Base-by-base conservation (phyloP, 2,888 invertebrate species). In the Chirona hameri region DNA sequence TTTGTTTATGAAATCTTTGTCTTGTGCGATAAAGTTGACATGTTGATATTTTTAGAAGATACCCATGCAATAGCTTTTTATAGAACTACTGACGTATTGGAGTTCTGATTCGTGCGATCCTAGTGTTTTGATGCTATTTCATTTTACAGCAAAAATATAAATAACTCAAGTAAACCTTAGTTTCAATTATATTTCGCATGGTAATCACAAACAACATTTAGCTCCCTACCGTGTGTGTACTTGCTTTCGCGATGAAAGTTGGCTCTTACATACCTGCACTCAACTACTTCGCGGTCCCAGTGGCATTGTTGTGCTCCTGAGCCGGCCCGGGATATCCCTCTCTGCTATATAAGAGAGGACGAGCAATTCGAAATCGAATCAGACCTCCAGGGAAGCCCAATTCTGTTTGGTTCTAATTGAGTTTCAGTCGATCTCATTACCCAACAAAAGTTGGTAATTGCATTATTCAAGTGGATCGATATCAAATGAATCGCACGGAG, bases 391-490 rank as follows among this genome's bases (percentile, higher is more conserved):
- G 31, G 31, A 69, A 69, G n/a, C 69, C 69, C 4, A 15, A 31
- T 31, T 69, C 69, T 69, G 69, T n/a, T 69, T 31, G 31, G 29
- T 18, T 69, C 29, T 69, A 69, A 69, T 69, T 69, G 69, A 69
- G 69, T 69, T 69, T 69, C 69, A 14, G 69, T 15, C 69, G 69
- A 69, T 69, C 69, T 69, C 69, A 69, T 69, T 69, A 69, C 69
- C 15, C 14, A 31, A 69, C 69, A 69, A 31, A 69, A 69, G 69
- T 69, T 69, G 31, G 29, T 69, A 69, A 69, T 31, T 69, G 5
- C 69, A 65, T 65, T 65, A 69, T 69, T 69, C 69, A 69, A 65
- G 65, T 69, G 69, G 69, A 69, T 69, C 69, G 31, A 69, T 69
- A 69, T 31, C 27, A 14, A 27, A 69, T 69, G 29, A 69, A 69